A percentile compares a stretch with the other conserved stretches of the same genome.
Conservation (phyloP, 2,113 vertebrate genomes). For the Phainopepla nitens region DNA sequence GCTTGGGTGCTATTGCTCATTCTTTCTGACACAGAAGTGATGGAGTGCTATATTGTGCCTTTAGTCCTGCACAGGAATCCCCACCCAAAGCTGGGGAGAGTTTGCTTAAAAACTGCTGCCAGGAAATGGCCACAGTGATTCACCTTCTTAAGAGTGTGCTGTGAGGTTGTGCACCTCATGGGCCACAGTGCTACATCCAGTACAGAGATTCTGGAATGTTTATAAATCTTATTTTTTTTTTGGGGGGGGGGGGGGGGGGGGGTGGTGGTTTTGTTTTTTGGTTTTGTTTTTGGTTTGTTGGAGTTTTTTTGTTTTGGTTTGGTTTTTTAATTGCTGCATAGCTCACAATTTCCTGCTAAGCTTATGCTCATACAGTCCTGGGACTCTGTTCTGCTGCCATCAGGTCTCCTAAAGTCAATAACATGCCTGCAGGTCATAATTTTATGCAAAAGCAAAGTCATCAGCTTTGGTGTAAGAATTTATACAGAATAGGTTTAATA, state of each 20-base stretch:
- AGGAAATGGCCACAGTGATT: background rate
- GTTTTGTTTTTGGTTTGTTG: background rate
- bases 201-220: background rate
- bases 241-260: no score
- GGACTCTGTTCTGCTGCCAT: background rate
- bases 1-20: rapidly evolving
- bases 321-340: background rate
- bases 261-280: background rate
- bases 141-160: background rate
- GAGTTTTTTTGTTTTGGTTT: rapidly evolving
- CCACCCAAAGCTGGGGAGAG: background rate
- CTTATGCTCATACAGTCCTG: background rate
- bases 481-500: background rate
- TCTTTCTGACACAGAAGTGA: background rate
- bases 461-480: background rate
- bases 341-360: background rate
- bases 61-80: background rate
- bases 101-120: background rate
- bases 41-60: background rate
- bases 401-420: background rate
- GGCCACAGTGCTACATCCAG: background rate
- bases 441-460: background rate
- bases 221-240: background rate
- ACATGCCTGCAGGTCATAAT: background rate
- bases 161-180: background rate